Percentiles rank a stretch among this genome's conserved stretches.
These are phyloP conservation scores for Halocynthia aurantium DNA, from an alignment of 23 tunicate genomes.

Conservation along the genomic window DNA sequence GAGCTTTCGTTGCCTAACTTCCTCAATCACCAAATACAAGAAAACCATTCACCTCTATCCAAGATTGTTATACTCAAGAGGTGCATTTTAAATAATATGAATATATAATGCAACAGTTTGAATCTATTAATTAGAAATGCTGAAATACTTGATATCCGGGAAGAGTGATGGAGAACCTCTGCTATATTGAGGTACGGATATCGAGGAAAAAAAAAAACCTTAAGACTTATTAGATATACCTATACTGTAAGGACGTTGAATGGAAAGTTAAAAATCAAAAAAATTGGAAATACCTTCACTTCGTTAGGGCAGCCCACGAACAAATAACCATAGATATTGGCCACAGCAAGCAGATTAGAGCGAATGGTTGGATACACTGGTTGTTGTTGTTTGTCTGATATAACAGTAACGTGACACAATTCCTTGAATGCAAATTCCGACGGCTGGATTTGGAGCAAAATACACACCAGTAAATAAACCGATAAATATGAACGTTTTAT, in stretches of 20 bases:
- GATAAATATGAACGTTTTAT: neutral
- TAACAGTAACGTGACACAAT: conserved; percentile 25
- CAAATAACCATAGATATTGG: conserved; percentile 52
- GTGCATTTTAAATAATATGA: too few species aligned
- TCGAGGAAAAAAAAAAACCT: neutral
- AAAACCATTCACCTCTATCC: too few species aligned
- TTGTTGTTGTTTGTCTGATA: conserved; percentile 1
- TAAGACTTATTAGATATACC: neutral
- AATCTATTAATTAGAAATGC: too few species aligned
- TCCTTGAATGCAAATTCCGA: conserved; percentile 71
- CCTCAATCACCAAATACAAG: too few species aligned
- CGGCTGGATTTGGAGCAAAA: conserved; percentile 36
- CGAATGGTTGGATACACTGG: conserved; percentile 5
- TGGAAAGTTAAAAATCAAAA: too few species aligned
- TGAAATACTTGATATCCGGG: too few species aligned
- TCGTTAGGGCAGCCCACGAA: conserved; percentile 46
- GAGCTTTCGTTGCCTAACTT: too few species aligned
- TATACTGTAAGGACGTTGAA: too few species aligned
- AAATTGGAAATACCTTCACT: conserved; percentile 34
- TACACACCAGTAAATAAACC: neutral
- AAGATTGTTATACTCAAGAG: too few species aligned
- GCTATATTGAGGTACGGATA: neutral
- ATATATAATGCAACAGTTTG: too few species aligned
- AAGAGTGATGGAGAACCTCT: too few species aligned
- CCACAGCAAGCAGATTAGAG: conserved; percentile 43